Evolutionary conservation across 2,113 vertebrate genomes (phyloP).

Genomic region (Paramormyrops kingsleyae): DNA sequence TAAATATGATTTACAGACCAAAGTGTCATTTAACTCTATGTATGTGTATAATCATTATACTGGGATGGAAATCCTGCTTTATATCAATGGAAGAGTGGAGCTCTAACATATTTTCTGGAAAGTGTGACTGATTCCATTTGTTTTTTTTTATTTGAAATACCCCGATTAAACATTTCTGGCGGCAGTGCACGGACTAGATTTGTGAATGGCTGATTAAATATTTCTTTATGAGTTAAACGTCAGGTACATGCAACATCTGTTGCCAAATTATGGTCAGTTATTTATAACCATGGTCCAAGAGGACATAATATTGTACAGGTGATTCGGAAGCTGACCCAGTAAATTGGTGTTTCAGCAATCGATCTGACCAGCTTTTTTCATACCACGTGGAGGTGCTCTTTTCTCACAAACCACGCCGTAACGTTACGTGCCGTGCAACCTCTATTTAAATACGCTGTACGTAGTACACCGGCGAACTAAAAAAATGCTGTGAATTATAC

Average conservation of each 20-base stretch:
- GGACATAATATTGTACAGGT: neutral
- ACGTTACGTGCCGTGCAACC: neutral
- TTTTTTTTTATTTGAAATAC: neutral
- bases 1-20: neutral
- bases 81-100: neutral
- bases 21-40: neutral
- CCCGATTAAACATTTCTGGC: neutral
- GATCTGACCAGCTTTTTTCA: neutral
- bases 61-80: neutral
- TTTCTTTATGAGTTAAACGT: neutral
- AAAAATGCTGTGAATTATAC: neutral
- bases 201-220: neutral
- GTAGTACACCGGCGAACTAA: neutral
- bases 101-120: neutral
- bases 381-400: constrained; percentile 17
- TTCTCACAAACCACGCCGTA: neutral
- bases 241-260: neutral
- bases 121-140: neutral
- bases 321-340: neutral
- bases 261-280: neutral
- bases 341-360: neutral
- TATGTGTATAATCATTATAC: neutral
- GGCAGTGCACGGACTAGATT: neutral
- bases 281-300: neutral
- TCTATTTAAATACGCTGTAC: neutral